Percentiles rank a stretch among this genome's conserved stretches.
Evolutionary conservation across 2,113 vertebrate species (phyloP).

Genomic region (Oenanthe oenanthe): DNA sequence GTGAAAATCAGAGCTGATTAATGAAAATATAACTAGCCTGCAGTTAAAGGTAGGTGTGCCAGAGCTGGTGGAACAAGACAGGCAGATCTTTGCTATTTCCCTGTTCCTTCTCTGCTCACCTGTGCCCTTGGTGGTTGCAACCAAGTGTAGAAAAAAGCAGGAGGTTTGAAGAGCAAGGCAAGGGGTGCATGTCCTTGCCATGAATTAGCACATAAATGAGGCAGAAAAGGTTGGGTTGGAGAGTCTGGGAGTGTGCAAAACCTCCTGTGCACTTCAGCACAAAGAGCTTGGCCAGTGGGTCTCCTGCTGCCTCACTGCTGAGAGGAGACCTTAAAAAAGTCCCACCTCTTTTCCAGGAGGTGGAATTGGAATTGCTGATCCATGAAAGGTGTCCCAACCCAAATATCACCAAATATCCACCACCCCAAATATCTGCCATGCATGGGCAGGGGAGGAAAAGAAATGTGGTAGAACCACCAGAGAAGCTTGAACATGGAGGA

Average conservation of each 20-base stretch:
- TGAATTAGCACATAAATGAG: not conserved
- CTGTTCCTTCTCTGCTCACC: not conserved
- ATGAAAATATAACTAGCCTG: not conserved
- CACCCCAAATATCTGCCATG: not conserved
- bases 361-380: not conserved
- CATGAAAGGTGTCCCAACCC: not conserved
- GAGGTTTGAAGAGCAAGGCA: not conserved
- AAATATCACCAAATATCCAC: not conserved
- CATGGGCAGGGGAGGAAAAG: not conserved
- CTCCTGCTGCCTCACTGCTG: not conserved
- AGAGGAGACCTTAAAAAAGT: not conserved
- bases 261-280: not conserved
- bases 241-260: not conserved
- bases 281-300: not conserved
- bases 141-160: not conserved
- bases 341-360: not conserved
- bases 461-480: not conserved
- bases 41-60: not conserved
- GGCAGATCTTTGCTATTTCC: not conserved
- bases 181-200: not conserved
- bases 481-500: not conserved
- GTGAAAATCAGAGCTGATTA: not conserved
- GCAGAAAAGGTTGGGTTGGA: not conserved
- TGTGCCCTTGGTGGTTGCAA: not conserved
- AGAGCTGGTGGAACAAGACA: not conserved